These are phyloP conservation scores for Naso thynnoides DNA, from an alignment of 2,797 vertebrate species.

Conservation along the genomic window DNA sequence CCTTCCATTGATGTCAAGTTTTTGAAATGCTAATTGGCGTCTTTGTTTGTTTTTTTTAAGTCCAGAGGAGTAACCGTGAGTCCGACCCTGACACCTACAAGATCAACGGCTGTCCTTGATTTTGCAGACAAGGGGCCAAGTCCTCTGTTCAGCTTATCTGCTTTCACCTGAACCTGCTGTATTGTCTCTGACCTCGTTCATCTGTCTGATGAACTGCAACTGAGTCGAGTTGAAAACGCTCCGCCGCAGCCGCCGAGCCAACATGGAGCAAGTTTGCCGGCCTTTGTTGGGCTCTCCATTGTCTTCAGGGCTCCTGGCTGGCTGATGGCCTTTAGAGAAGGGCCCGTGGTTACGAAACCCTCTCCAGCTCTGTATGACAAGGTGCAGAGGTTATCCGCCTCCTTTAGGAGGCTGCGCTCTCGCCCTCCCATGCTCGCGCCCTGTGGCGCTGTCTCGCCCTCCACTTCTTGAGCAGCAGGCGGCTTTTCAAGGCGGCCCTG, in stretches of 20 bases:
- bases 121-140: background rate
- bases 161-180: constrained; percentile 30
- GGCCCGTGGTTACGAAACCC: constrained; percentile 18
- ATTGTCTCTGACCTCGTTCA: constrained; percentile 21
- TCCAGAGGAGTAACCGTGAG: constrained; percentile 14
- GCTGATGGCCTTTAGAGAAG: constrained; percentile 27
- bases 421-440: constrained; percentile 41
- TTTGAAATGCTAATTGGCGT: constrained; percentile 53
- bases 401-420: constrained; percentile 58
- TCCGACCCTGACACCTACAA: constrained; percentile 13
- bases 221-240: background rate
- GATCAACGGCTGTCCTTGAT: constrained; percentile 34
- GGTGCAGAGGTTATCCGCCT: constrained; percentile 11
- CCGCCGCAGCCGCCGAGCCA: constrained; percentile 16
- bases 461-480: constrained; percentile 74
- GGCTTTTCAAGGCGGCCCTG: constrained; percentile 42
- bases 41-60: background rate
- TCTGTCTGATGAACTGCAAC: constrained; percentile 13
- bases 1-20: constrained; percentile 20
- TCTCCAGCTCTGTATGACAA: constrained; percentile 23
- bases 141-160: constrained; percentile 37
- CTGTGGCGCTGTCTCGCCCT: constrained; percentile 56
- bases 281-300: background rate
- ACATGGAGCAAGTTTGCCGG: background rate
- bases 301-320: constrained; percentile 10